A percentile compares a stretch with the other conserved stretches of the same genome.
These are phyloP conservation scores for Leuciscus waleckii DNA, from an alignment of 2,797 vertebrate genomes.

Conservation along the genomic window DNA sequence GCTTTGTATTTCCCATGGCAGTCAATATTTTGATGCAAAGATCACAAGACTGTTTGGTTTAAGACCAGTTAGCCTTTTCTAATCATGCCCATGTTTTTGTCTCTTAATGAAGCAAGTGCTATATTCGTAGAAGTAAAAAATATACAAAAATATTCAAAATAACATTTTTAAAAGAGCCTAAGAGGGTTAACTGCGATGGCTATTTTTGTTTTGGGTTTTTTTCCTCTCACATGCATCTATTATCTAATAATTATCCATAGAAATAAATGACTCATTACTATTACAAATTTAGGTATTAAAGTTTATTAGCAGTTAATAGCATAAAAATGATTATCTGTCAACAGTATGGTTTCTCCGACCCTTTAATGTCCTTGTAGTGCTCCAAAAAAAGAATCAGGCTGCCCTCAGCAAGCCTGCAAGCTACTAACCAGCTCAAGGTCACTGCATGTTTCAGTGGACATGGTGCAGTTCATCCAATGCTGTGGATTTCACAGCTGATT, in stretches of 20 bases:
- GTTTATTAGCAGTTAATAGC: not conserved
- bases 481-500: conserved; percentile 15
- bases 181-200: not conserved
- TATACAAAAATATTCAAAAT: not conserved
- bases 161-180: not conserved
- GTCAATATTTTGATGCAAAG: not conserved
- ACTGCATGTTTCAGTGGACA: not conserved
- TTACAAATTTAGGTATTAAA: not conserved
- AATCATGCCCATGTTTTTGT: not conserved
- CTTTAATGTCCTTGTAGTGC: not conserved
- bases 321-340: not conserved
- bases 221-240: not conserved
- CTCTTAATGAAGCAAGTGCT: not conserved
- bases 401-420: not conserved
- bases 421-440: not conserved
- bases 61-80: not conserved
- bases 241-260: not conserved
- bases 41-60: not conserved
- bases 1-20: not conserved
- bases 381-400: not conserved
- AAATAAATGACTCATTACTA: not conserved
- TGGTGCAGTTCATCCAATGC: not conserved
- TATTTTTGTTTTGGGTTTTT: not conserved
- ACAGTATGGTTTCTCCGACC: not conserved
- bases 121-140: not conserved